phyloP scores from a whole-genome alignment of 2,797 vertebrate genomes.

The Leucoraja ocellata region DNA sequence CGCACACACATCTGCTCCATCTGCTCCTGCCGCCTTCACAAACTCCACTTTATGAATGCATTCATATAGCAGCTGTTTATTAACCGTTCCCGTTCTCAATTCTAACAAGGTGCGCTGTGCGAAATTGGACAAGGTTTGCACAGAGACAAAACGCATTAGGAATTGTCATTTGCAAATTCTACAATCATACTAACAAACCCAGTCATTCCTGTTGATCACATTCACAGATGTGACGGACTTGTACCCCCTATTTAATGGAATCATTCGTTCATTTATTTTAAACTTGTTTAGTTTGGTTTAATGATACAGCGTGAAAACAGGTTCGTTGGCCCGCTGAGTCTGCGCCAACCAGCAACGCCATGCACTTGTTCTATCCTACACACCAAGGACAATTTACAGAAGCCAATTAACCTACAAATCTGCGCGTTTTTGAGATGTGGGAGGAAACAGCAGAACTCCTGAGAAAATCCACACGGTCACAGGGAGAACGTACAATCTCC shows the following conservation, averaged over 20 bases:
- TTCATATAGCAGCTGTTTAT: slow-evolving; percentile 36
- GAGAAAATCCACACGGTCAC: too few species aligned
- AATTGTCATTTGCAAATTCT: not conserved
- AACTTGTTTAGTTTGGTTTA: too few species aligned
- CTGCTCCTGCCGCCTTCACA: slow-evolving; percentile 7
- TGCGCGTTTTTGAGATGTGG: too few species aligned
- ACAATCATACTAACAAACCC: not conserved
- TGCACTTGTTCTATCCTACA: too few species aligned
- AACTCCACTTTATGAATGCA: slow-evolving; percentile 25
- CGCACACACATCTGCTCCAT: slow-evolving; percentile 21
- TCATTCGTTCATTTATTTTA: not conserved
- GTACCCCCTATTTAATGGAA: not conserved
- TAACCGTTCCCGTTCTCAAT: not conserved
- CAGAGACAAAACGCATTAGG: not conserved
- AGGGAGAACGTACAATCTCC: too few species aligned
- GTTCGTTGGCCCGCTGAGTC: too few species aligned
- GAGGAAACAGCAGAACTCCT: too few species aligned
- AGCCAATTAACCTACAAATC: too few species aligned
- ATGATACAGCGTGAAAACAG: too few species aligned
- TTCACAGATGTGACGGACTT: not conserved
- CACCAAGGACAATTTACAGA: too few species aligned
- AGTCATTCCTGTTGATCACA: not conserved
- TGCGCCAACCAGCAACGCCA: too few species aligned
- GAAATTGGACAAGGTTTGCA: not conserved
- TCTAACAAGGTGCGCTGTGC: not conserved